These are phyloP conservation scores for Falco novaeseelandiae DNA, from an alignment of 2,797 vertebrate species.

Conservation along the genomic window DNA sequence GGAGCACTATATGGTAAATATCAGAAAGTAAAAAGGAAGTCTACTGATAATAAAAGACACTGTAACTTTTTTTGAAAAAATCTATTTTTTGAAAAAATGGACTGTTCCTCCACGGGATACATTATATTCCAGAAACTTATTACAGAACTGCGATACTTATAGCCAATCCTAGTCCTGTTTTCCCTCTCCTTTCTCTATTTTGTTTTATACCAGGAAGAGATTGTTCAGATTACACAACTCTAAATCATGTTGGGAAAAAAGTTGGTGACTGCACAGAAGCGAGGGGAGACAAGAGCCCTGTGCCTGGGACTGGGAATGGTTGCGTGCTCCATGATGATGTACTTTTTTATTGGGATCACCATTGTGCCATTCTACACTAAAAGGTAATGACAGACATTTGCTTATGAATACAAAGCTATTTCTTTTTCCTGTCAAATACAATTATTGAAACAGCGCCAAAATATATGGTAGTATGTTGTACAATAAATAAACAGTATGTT, in stretches of 20 bases:
- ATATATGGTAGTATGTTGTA: neutral
- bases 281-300: slow-evolving; percentile 78
- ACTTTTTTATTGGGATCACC: slow-evolving; percentile 76
- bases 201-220: slow-evolving; percentile 6
- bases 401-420: neutral
- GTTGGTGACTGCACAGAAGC: slow-evolving; percentile 77
- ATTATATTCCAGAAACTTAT: neutral
- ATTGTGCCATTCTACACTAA: slow-evolving; percentile 74
- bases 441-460: neutral
- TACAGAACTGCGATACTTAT: neutral
- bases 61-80: neutral
- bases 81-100: neutral
- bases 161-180: neutral
- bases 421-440: neutral
- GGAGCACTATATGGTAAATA: neutral
- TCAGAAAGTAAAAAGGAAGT: neutral
- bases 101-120: neutral
- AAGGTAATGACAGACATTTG: slow-evolving; percentile 58
- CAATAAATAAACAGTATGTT: neutral
- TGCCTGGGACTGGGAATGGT: slow-evolving; percentile 79
- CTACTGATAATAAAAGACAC: neutral
- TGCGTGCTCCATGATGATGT: slow-evolving; percentile 72
- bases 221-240: neutral
- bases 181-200: neutral
- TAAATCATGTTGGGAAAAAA: slow-evolving; percentile 75